phyloP scores from a whole-genome alignment of 2,797 vertebrate genomes.

The Naso thynnoides region DNA sequence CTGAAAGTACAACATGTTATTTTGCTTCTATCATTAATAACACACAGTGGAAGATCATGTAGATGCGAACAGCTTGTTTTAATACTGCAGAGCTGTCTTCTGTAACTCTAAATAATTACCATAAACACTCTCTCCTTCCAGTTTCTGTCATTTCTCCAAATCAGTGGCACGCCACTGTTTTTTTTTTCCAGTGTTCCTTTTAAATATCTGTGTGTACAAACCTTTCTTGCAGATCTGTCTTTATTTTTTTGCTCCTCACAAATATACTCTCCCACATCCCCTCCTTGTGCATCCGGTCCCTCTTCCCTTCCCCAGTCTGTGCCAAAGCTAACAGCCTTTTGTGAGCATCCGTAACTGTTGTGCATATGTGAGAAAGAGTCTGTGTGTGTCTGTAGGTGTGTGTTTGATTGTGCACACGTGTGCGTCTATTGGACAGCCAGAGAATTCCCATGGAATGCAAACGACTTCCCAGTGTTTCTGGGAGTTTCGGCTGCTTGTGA shows the following conservation, averaged over 20 bases:
- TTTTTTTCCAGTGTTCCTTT: constrained; percentile 15
- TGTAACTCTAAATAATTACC: constrained; percentile 22
- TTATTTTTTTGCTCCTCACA: constrained; percentile 54
- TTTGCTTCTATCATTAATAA: constrained; percentile 24
- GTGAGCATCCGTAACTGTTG: constrained; percentile 45
- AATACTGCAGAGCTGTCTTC: constrained; percentile 13
- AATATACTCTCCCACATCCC: constrained; percentile 69
- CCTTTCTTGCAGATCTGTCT: constrained; percentile 53
- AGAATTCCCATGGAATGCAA: constrained; percentile 68
- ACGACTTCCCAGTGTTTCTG: constrained; percentile 52
- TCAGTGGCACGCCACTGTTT: constrained; percentile 17
- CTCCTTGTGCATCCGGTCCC: constrained; percentile 54
- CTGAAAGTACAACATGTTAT: constrained; percentile 31
- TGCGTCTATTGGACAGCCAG: constrained; percentile 60
- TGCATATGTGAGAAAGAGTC: constrained; percentile 12
- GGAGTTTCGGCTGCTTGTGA: constrained; percentile 29
- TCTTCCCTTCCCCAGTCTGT: constrained; percentile 53
- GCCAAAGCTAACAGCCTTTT: constrained; percentile 66
- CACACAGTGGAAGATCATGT: background rate
- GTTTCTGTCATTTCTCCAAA: constrained; percentile 28
- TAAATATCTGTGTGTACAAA: constrained; percentile 40
- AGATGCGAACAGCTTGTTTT: constrained; percentile 33
- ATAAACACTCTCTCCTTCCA: constrained; percentile 13
- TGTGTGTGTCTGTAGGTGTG: constrained; percentile 36
- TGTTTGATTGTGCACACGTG: constrained; percentile 29